phyloP scores from a whole-genome alignment of 2,888 invertebrate genomes.

The Acanthosepion pharaonis region DNA sequence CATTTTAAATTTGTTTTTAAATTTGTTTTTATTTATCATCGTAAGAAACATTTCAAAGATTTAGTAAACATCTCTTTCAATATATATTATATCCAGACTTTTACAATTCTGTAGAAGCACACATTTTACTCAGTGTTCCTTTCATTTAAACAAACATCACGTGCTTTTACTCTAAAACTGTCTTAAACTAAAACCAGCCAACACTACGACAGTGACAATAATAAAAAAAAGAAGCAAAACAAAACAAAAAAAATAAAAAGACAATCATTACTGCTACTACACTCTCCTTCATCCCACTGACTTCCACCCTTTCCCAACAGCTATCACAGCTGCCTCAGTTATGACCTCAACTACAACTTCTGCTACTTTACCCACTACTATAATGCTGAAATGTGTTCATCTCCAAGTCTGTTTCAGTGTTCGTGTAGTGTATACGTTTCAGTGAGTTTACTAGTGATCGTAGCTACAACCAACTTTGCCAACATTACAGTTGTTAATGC shows the following conservation, averaged over 20 bases:
- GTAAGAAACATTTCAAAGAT: background rate
- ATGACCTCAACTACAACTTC: slow-evolving; percentile 5
- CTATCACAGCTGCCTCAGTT: slow-evolving; percentile 33
- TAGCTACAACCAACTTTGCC: slow-evolving; percentile 33
- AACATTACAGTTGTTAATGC: background rate
- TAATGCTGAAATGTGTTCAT: background rate
- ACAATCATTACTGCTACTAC: background rate
- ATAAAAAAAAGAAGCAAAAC: background rate
- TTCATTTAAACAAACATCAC: background rate
- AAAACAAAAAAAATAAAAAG: too few species aligned
- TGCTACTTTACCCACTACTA: background rate
- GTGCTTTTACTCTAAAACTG: background rate
- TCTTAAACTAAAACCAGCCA: background rate
- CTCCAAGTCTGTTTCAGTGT: background rate
- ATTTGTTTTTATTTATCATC: too few species aligned
- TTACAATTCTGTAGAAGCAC: background rate
- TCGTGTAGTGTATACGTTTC: background rate
- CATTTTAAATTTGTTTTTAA: background rate
- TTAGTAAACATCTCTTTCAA: background rate
- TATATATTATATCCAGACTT: background rate
- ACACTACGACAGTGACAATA: background rate
- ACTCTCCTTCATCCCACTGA: background rate
- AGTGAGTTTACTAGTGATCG: background rate
- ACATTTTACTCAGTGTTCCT: background rate
- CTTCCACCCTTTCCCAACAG: background rate